These are phyloP conservation scores for Dynastes hyllus DNA, from an alignment of 2,888 invertebrate genomes.

Conservation along the genomic window DNA sequence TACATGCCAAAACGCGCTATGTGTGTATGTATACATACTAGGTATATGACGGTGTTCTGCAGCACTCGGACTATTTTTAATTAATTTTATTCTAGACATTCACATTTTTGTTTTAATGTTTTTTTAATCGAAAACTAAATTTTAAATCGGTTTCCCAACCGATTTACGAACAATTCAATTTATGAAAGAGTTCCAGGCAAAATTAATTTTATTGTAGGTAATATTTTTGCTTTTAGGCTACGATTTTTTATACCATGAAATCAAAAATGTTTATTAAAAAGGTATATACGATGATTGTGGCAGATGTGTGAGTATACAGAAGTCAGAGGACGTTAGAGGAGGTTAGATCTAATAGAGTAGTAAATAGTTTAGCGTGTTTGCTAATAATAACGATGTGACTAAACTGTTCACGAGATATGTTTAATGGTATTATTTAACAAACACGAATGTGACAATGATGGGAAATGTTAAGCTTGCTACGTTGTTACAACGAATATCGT, in stretches of 20 bases:
- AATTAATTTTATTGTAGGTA: conserved; percentile 22
- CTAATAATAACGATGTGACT: no score
- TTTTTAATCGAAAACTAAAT: conserved; percentile 41
- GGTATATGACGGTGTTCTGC: background rate
- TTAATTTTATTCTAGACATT: conserved; percentile 17
- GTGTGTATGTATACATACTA: background rate
- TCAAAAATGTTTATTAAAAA: conserved; percentile 6
- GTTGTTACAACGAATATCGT: no score
- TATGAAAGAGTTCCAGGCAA: conserved; percentile 26
- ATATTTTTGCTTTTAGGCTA: background rate
- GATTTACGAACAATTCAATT: conserved; percentile 37
- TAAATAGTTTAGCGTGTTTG: no score
- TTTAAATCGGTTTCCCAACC: conserved; percentile 11
- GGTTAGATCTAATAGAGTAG: no score
- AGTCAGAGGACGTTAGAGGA: no score
- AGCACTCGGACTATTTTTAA: background rate
- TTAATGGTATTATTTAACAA: no score
- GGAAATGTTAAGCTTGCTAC: no score
- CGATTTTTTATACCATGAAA: conserved; percentile 8
- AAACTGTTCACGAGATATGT: no score
- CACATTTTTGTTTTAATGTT: conserved; percentile 33
- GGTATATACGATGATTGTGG: no score
- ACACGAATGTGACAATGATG: no score
- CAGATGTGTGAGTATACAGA: no score
- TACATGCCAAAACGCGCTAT: no score